These are phyloP conservation scores for Pachliopta kotzebuea DNA, from an alignment of 2,888 invertebrate genomes.

Conservation along the genomic window DNA sequence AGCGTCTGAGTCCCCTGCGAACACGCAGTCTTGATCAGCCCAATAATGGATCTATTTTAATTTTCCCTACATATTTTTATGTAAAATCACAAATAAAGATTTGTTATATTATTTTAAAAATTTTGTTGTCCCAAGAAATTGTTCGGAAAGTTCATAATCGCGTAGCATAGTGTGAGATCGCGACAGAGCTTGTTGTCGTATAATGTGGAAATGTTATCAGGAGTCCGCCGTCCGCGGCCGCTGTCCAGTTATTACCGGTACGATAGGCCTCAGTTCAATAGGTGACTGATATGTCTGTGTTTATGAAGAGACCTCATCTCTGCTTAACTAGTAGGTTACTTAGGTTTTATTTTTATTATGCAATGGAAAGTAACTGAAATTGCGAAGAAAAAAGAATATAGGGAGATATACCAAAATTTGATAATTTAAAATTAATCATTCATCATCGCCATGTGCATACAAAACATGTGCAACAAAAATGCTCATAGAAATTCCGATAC, in stretches of 20 bases:
- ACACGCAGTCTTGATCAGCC: constrained; percentile 39
- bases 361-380: constrained; percentile 12
- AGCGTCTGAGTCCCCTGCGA: constrained; percentile 72
- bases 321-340: constrained; percentile 18
- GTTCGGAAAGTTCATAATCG: constrained; percentile 35
- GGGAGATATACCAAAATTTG: neutral
- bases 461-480: no score
- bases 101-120: neutral
- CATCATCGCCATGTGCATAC: neutral
- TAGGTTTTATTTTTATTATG: constrained; percentile 20
- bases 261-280: constrained; percentile 81
- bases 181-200: constrained; percentile 38
- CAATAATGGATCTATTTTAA: constrained; percentile 13
- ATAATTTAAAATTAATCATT: neutral
- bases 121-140: neutral
- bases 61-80: neutral
- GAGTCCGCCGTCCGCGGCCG: constrained; percentile 73
- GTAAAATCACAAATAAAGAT: neutral
- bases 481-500: no score
- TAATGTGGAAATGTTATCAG: constrained; percentile 61
- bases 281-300: constrained; percentile 75
- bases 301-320: constrained; percentile 70
- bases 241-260: constrained; percentile 80
- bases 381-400: neutral
- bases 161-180: constrained; percentile 30